phyloP scores from a whole-genome alignment of 2,797 vertebrate genomes.

The Brotula barbata region DNA sequence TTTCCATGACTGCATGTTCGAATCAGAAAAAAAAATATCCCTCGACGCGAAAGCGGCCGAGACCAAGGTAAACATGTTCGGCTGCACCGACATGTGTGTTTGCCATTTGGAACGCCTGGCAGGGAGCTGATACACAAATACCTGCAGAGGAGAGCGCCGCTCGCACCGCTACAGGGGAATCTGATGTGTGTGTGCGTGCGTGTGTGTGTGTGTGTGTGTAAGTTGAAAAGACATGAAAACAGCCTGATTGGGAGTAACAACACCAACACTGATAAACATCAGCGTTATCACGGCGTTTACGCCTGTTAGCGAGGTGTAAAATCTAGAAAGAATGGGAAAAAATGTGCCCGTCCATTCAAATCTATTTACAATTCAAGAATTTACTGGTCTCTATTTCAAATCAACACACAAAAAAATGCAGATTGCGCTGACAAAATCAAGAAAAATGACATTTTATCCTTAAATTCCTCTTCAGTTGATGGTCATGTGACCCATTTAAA shows the following conservation, averaged over 20 bases:
- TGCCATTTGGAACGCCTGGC: slow-evolving; percentile 54
- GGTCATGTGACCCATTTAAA: too few species aligned
- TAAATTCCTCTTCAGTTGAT: too few species aligned
- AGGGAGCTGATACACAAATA: slow-evolving; percentile 40
- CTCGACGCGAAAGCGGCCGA: slow-evolving; percentile 52
- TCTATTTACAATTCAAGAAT: too few species aligned
- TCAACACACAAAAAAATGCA: too few species aligned
- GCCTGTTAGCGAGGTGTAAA: too few species aligned
- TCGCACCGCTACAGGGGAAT: slow-evolving; percentile 27
- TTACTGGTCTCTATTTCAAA: too few species aligned
- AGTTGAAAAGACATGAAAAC: slow-evolving; percentile 14
- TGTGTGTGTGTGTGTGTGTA: slow-evolving; percentile 24
- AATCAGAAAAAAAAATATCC: slow-evolving; percentile 74
- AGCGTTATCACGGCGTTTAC: too few species aligned
- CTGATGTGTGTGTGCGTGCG: slow-evolving; percentile 7
- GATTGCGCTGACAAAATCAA: too few species aligned
- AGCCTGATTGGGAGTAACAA: background rate
- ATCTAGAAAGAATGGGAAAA: too few species aligned
- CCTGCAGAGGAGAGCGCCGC: slow-evolving; percentile 36
- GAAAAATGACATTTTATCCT: too few species aligned
- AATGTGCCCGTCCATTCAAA: too few species aligned
- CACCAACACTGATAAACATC: too few species aligned
- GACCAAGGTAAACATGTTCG: slow-evolving; percentile 59
- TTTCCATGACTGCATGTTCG: slow-evolving; percentile 78
- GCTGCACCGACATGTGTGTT: slow-evolving; percentile 48